Conservation (phyloP, 2,888 invertebrate species). For the Myathropa florea region DNA sequence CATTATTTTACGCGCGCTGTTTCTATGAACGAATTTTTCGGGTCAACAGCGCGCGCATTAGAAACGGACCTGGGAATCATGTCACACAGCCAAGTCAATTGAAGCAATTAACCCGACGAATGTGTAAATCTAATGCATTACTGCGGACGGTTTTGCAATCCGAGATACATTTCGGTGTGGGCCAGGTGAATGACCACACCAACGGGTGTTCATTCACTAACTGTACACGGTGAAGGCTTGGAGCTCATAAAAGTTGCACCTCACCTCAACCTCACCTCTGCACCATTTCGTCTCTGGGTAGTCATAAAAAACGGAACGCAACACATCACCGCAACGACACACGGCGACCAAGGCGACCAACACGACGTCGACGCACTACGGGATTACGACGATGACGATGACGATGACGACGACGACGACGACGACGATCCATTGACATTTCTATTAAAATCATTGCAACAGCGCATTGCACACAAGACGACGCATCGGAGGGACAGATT, state of each 20-base stretch:
- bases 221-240: conserved; percentile 39
- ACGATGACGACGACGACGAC: neutral
- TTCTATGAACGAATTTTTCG: conserved; percentile 59
- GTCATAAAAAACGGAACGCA: conserved; percentile 61
- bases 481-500: conserved; percentile 29
- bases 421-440: conserved; percentile 66
- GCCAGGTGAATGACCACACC: conserved; percentile 59
- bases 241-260: conserved; percentile 54
- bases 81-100: conserved; percentile 60
- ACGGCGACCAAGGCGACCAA: neutral
- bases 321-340: conserved; percentile 33
- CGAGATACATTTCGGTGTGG: conserved; percentile 31
- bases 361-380: conserved; percentile 28
- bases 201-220: conserved; percentile 54
- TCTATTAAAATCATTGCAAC: conserved; percentile 70
- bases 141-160: conserved; percentile 38
- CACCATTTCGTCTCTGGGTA: conserved; percentile 12
- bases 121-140: conserved; percentile 57
- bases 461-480: conserved; percentile 26
- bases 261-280: conserved; percentile 54
- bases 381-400: conserved; percentile 21
- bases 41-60: conserved; percentile 47
- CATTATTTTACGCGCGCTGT: conserved; percentile 28
- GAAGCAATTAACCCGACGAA: conserved; percentile 59
- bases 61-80: conserved; percentile 65